Conservation (phyloP, 2,888 invertebrate genomes). For the Zootermopsis nevadensis region DNA sequence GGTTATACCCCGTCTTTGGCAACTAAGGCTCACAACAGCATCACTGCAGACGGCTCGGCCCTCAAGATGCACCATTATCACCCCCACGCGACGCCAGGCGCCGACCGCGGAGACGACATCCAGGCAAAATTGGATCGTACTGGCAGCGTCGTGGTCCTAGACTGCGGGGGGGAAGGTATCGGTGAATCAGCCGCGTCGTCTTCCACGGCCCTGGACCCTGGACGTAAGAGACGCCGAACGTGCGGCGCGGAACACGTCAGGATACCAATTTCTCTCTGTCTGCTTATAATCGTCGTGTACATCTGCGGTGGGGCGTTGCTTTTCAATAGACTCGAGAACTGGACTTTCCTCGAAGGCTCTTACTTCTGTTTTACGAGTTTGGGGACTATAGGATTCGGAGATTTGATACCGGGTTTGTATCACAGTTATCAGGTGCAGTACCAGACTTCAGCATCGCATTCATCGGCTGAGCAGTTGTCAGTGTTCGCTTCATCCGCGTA, state of each 20-base stretch:
- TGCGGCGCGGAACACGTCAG: conserved; percentile 70
- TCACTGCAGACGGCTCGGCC: conserved; percentile 46
- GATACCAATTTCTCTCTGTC: conserved; percentile 89
- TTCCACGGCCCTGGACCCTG: conserved; percentile 32
- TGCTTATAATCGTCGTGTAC: conserved; percentile 87
- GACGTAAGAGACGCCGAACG: conserved; percentile 59
- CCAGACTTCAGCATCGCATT: conserved; percentile 49
- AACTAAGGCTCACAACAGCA: conserved; percentile 49
- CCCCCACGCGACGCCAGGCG: neutral
- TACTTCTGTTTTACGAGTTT: conserved; percentile 69
- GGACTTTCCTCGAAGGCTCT: conserved; percentile 88
- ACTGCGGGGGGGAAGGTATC: conserved; percentile 61
- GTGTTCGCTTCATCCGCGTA: conserved; percentile 83
- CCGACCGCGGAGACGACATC: conserved; percentile 9
- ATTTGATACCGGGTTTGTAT: conserved; percentile 74
- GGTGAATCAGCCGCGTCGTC: conserved; percentile 55
- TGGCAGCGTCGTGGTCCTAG: conserved; percentile 58
- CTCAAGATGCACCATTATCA: conserved; percentile 44
- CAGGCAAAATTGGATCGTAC: conserved; percentile 53
- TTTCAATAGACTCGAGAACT: conserved; percentile 90
- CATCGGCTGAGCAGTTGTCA: conserved; percentile 71
- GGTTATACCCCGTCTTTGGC: conserved; percentile 43
- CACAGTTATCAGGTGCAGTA: conserved; percentile 57
- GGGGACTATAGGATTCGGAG: conserved; percentile 87
- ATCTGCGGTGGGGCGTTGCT: conserved; percentile 89